These are phyloP conservation scores for Oscheius onirici DNA, from an alignment of 2,888 invertebrate genomes.

Conservation along the genomic window DNA sequence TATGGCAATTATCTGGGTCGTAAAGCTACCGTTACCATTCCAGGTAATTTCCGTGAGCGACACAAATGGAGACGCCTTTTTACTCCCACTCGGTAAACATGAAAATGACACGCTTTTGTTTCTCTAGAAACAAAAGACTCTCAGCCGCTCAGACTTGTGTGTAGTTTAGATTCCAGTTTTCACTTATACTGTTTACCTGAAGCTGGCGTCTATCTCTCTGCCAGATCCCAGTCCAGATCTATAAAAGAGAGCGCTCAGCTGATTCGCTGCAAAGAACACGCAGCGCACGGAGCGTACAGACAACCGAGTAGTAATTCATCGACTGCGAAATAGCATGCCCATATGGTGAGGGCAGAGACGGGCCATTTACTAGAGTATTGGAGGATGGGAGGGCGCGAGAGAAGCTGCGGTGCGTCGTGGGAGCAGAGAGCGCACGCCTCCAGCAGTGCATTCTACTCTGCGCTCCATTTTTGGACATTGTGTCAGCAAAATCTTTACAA, in stretches of 20 bases:
- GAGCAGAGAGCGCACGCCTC: constrained; percentile 34
- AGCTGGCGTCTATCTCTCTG: background rate
- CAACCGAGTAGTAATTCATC: constrained; percentile 4
- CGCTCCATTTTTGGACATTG: constrained; percentile 11
- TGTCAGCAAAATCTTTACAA: background rate
- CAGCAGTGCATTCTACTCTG: constrained; percentile 23
- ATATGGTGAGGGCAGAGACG: constrained; percentile 2
- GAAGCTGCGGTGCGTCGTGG: constrained; percentile 13
- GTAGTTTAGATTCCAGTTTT: background rate
- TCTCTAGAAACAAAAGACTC: too few species aligned
- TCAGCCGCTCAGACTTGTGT: too few species aligned
- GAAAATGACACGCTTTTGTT: background rate
- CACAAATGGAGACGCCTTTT: too few species aligned
- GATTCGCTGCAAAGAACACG: constrained; percentile 28
- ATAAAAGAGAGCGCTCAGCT: constrained; percentile 32
- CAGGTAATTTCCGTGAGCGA: constrained; percentile 1
- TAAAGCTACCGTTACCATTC: background rate
- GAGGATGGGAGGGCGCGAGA: constrained; percentile 17
- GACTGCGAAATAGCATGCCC: constrained; percentile 9
- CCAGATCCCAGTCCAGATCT: constrained; percentile 19
- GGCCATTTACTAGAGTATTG: background rate
- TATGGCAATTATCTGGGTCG: background rate
- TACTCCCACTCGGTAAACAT: background rate
- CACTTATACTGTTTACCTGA: constrained; percentile 10
- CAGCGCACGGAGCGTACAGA: constrained; percentile 21